A percentile compares a stretch with the other conserved stretches of the same genome.
Evolutionary conservation across 1,140 invertebrate species (phyloP).

Genomic region (Lepidostoma basale): DNA sequence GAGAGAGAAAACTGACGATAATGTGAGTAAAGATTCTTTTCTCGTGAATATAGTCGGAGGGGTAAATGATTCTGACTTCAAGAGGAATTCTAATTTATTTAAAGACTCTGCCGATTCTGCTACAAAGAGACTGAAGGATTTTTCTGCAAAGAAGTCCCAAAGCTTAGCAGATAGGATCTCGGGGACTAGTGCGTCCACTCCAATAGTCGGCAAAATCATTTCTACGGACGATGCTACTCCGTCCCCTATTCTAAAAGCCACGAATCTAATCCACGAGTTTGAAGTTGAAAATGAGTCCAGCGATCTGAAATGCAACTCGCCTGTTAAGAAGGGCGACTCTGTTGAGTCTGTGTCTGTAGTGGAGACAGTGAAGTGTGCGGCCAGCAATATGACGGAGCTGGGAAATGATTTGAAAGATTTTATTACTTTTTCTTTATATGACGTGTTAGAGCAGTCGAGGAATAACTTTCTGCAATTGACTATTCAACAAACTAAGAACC

Average conservation of each 20-base stretch:
- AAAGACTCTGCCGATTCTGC: background rate
- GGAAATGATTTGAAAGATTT: constrained; percentile 59
- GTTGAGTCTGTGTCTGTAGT: constrained; percentile 28
- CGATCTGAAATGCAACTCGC: constrained; percentile 1
- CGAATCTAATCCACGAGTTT: background rate
- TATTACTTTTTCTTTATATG: constrained; percentile 52
- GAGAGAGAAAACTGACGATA: constrained; percentile 4
- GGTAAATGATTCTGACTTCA: background rate
- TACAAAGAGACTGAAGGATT: background rate
- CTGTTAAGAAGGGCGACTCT: constrained; percentile 32
- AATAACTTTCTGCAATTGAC: constrained; percentile 57
- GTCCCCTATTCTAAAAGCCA: constrained; percentile 46
- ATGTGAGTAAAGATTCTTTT: constrained; percentile 37
- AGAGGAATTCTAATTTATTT: background rate
- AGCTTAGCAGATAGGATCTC: constrained; percentile 11
- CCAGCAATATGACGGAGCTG: constrained; percentile 48
- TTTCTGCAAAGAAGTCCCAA: background rate
- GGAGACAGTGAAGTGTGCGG: constrained; percentile 32
- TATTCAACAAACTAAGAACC: constrained; percentile 58
- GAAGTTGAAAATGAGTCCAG: constrained; percentile 28
- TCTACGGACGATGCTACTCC: constrained; percentile 46
- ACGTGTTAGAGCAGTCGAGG: constrained; percentile 55
- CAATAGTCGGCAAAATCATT: constrained; percentile 19
- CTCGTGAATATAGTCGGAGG: constrained; percentile 34
- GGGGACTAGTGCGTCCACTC: constrained; percentile 34